These are phyloP conservation scores for Bruchidius siliquastri DNA, from an alignment of 2,888 invertebrate genomes.

Conservation along the genomic window DNA sequence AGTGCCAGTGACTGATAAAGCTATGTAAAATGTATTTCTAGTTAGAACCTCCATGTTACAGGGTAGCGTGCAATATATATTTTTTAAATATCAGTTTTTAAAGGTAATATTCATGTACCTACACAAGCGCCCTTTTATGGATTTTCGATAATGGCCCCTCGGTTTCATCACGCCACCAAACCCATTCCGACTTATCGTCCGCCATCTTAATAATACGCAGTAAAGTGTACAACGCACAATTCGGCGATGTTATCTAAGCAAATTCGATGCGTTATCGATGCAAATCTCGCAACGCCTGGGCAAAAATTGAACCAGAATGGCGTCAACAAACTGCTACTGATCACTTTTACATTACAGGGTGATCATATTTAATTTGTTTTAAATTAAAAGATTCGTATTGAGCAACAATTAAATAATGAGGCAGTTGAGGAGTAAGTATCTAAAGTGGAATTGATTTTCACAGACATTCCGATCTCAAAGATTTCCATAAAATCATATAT, in stretches of 20 bases:
- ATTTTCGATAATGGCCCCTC: background rate
- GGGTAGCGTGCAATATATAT: too few species aligned
- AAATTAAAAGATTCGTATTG: too few species aligned
- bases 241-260: background rate
- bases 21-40: too few species aligned
- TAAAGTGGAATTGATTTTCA: too few species aligned
- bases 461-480: too few species aligned
- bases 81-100: background rate
- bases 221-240: background rate
- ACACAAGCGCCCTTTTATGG: background rate
- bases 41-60: too few species aligned
- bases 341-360: background rate
- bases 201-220: background rate
- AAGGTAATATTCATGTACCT: background rate
- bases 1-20: too few species aligned
- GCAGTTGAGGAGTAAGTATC: too few species aligned
- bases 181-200: background rate
- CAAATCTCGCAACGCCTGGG: background rate
- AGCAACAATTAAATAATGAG: too few species aligned
- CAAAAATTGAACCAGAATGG: background rate
- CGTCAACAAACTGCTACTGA: background rate
- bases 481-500: too few species aligned
- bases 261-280: background rate
- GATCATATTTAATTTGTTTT: too few species aligned
- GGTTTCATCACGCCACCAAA: background rate